These are phyloP conservation scores for Silurus lanzhouensis DNA, from an alignment of 2,797 vertebrate species.

Conservation along the genomic window DNA sequence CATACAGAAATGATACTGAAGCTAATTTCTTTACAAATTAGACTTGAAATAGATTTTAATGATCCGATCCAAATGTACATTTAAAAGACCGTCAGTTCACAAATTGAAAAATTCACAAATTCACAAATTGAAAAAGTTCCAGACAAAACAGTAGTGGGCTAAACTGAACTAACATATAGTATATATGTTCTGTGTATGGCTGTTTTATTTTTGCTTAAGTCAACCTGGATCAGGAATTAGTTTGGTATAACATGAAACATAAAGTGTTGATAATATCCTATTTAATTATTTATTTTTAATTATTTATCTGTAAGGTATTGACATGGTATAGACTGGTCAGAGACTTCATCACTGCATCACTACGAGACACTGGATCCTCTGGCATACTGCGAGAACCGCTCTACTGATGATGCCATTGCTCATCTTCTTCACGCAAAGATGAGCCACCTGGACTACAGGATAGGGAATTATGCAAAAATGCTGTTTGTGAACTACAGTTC, in stretches of 20 bases:
- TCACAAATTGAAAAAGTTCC: too few species aligned
- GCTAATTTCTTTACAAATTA: constrained; percentile 62
- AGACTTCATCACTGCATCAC: too few species aligned
- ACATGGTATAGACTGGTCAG: too few species aligned
- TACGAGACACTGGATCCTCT: too few species aligned
- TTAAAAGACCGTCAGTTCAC: not conserved
- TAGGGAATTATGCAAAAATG: too few species aligned
- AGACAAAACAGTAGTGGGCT: not conserved
- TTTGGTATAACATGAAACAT: too few species aligned
- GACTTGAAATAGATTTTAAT: constrained; percentile 24
- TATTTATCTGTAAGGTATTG: not conserved
- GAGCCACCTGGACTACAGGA: too few species aligned
- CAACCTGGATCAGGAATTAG: not conserved
- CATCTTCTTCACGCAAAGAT: too few species aligned
- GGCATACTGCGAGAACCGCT: too few species aligned
- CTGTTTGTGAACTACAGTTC: too few species aligned
- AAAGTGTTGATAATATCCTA: not conserved
- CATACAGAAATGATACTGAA: constrained; percentile 66
- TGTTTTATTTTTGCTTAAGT: not conserved
- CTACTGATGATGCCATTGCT: too few species aligned
- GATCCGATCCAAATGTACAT: not conserved
- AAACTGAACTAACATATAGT: not conserved
- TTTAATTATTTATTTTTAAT: not conserved
- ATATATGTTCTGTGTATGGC: not conserved
- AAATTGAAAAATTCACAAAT: not conserved